Evolutionary conservation across 1,140 invertebrate species (phyloP).

Genomic region (Choristoneura fumiferana): DNA sequence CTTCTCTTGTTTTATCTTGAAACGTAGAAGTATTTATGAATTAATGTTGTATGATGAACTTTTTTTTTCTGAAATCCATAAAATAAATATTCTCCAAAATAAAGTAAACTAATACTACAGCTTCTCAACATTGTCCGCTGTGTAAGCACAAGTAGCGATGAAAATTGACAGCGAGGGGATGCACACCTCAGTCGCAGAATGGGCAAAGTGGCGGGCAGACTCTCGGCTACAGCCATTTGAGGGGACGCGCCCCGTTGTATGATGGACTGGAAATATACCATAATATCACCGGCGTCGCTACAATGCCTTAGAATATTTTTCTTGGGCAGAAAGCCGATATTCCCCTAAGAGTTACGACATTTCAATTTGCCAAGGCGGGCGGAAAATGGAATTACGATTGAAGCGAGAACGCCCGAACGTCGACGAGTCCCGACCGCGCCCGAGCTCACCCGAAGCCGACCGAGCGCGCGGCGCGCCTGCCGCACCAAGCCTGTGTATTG

Average conservation of each 20-base stretch:
- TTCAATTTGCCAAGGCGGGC: conserved; percentile 80
- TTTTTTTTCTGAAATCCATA: too few relatives aligned
- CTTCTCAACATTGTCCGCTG: neutral
- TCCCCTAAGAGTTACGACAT: conserved; percentile 79
- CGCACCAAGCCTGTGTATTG: conserved; percentile 70
- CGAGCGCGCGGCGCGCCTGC: conserved; percentile 51
- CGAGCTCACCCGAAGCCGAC: conserved; percentile 47
- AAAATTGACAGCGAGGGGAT: conserved; percentile 37
- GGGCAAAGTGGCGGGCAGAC: conserved; percentile 51
- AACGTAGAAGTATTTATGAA: too few relatives aligned
- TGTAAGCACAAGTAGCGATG: conserved; percentile 1
- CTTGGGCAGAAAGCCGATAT: conserved; percentile 76
- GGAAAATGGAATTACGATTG: conserved; percentile 79
- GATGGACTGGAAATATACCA: conserved; percentile 73
- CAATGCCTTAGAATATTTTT: conserved; percentile 77
- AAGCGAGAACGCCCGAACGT: conserved; percentile 70
- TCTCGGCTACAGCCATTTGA: conserved; percentile 59
- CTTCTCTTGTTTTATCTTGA: too few relatives aligned
- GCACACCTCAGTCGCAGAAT: conserved; percentile 37
- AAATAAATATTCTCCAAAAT: too few relatives aligned
- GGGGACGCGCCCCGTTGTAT: conserved; percentile 56
- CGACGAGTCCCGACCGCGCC: conserved; percentile 49
- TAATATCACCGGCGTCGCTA: conserved; percentile 69
- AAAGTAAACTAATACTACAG: too few relatives aligned
- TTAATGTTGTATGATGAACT: too few relatives aligned